Base-by-base conservation (phyloP, 2,797 vertebrate genomes). In the Prionace glauca region DNA sequence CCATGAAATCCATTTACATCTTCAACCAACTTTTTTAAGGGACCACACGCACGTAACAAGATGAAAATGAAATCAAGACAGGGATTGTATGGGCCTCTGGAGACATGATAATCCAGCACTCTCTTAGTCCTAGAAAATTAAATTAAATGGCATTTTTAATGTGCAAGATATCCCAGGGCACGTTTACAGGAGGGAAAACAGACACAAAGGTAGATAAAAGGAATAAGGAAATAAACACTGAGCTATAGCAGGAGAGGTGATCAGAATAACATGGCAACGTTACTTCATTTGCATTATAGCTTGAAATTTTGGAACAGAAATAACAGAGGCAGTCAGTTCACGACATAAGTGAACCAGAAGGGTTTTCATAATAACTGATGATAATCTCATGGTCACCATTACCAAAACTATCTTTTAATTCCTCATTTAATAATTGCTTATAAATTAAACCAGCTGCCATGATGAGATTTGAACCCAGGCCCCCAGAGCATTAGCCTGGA, bases 41-140 rank as follows among this genome's bases (percentile, higher is more conserved):
- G 90, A 24, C 22, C 90, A 69, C 24, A 9, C 3, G n/a, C 22
- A 41, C 20, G 9, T 92, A 32, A 32, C 90, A 69, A 69, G 36
- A 41, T 41, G n/a, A 92, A 92, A 69, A 69, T 69, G 9, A 92
- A 92, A 92, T 69, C 90, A 69, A 69, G 65, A 92, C 24, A 69
- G 90, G 9, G 22, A 69, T 9, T 41, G 62, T 69, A 41, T 92
- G n/a, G n/a, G 62, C 36, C 62, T 92, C 90, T 69, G 32, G 16
- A 67, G 67, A 67, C 18, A 18, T 36, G 32, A 91, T 91, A n/a
- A 91, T n/a, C 62, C 32, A 65, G 88, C 11, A 18, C 9, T 22
- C 1, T 69, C 20, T 92, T 92, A 69, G 65, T 69, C n/a, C 20
- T 24, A 92, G 18, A 92, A 92, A 69, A 69, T 92, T 92, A 22